phyloP scores from a whole-genome alignment of 35 echinoderm and acorn worm genomes.

The Heliocidaris tuberculata region DNA sequence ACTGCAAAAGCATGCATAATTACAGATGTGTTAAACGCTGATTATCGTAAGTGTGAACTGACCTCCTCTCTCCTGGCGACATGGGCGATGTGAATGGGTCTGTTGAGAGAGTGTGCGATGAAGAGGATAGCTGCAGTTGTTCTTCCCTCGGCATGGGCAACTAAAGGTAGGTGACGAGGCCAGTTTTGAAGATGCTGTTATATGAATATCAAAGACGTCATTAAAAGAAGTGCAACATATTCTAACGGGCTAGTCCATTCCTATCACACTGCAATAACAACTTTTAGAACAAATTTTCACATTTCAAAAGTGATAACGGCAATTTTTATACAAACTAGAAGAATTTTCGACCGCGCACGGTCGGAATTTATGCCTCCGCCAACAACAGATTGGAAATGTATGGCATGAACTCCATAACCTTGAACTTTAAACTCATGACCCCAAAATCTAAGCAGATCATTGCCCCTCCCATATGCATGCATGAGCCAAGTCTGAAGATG shows the following conservation, averaged over 20 bases:
- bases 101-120: conserved; percentile 72
- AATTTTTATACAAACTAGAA: too few relatives aligned
- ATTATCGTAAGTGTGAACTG: not conserved
- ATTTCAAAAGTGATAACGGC: too few relatives aligned
- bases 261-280: not conserved
- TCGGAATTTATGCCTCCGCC: too few relatives aligned
- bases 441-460: too few relatives aligned
- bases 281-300: not conserved
- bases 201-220: conserved; percentile 1
- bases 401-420: too few relatives aligned
- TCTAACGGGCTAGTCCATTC: not conserved
- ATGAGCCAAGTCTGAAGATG: too few relatives aligned
- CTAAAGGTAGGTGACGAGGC: conserved; percentile 89
- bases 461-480: too few relatives aligned
- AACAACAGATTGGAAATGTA: too few relatives aligned
- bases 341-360: too few relatives aligned
- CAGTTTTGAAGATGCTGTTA: conserved; percentile 92
- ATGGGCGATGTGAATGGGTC: conserved; percentile 90
- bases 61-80: conserved; percentile 96
- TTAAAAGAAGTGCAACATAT: not conserved
- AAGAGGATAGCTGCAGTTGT: conserved; percentile 94
- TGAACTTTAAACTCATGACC: too few relatives aligned
- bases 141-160: conserved; percentile 82
- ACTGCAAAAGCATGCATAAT: too few relatives aligned
- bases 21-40: too few relatives aligned